A percentile compares a stretch with the other conserved stretches of the same genome.
phyloP scores from a whole-genome alignment of 2,113 vertebrate species.

The Synodontis membranacea region DNA sequence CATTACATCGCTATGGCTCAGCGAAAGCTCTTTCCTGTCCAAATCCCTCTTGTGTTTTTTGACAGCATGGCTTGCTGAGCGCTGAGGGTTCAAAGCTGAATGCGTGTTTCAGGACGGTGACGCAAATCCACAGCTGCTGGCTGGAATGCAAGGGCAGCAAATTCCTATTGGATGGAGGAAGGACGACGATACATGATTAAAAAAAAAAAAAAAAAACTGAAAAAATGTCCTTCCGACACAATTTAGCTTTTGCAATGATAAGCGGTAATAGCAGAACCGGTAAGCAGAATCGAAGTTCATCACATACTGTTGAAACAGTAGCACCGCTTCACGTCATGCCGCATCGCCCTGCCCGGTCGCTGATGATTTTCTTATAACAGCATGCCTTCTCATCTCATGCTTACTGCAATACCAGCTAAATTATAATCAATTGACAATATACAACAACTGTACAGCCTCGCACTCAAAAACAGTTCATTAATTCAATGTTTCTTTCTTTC shows the following conservation, averaged over 20 bases:
- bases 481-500: too few relatives aligned
- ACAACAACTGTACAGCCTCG: too few relatives aligned
- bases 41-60: conserved; percentile 48
- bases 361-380: not conserved
- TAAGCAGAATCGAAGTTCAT: too few relatives aligned
- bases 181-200: not conserved
- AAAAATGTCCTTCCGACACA: too few relatives aligned
- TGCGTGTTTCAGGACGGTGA: conserved; percentile 38
- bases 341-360: not conserved
- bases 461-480: too few relatives aligned
- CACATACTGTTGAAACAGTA: not conserved
- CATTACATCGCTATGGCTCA: conserved; percentile 27
- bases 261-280: too few relatives aligned
- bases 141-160: conserved; percentile 46
- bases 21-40: conserved; percentile 38
- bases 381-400: not conserved
- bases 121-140: conserved; percentile 44
- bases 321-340: not conserved
- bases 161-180: conserved; percentile 25
- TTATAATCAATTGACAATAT: not conserved
- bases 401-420: not conserved
- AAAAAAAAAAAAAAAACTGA: not conserved
- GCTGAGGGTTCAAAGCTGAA: conserved; percentile 47
- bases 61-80: conserved; percentile 36
- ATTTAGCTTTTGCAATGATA: too few relatives aligned